Evolutionary conservation across 1,140 invertebrate species (phyloP).

Genomic region (Anthonomus grandis): DNA sequence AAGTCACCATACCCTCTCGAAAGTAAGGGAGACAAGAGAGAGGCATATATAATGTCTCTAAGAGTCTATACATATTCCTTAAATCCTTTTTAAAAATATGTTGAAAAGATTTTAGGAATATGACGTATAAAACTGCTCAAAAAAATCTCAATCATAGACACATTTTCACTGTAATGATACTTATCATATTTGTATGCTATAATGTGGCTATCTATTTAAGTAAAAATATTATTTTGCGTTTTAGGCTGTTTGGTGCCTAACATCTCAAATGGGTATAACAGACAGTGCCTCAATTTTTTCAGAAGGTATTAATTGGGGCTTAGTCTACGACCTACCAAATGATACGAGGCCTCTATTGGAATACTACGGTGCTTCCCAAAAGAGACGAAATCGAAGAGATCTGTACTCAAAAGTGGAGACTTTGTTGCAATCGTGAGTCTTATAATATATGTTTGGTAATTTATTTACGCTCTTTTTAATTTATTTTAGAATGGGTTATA

Average conservation of each 20-base stretch:
- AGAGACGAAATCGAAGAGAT: slow-evolving; percentile 56
- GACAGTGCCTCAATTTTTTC: slow-evolving; percentile 58
- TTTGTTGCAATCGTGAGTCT: slow-evolving; percentile 66
- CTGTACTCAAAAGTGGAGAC: slow-evolving; percentile 66
- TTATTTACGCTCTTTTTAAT: slow-evolving; percentile 3
- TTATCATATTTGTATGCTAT: background rate
- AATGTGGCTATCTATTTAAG: background rate
- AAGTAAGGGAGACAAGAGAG: no score
- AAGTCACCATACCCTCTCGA: no score
- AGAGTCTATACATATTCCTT: no score
- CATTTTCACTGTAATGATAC: background rate
- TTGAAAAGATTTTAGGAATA: no score
- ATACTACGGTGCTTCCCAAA: slow-evolving; percentile 35
- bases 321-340: slow-evolving; percentile 72
- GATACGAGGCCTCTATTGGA: slow-evolving; percentile 57
- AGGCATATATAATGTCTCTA: no score
- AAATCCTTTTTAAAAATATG: no score
- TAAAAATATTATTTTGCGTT: slow-evolving; percentile 1
- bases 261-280: slow-evolving; percentile 31
- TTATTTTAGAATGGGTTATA: slow-evolving; percentile 35
- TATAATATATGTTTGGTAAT: background rate
- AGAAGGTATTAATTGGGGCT: slow-evolving; percentile 71
- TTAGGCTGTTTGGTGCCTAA: slow-evolving; percentile 34
- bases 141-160: no score
- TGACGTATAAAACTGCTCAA: no score